Evolutionary conservation across 2,888 invertebrate species (phyloP).

Genomic region (Candidula unifasciata): DNA sequence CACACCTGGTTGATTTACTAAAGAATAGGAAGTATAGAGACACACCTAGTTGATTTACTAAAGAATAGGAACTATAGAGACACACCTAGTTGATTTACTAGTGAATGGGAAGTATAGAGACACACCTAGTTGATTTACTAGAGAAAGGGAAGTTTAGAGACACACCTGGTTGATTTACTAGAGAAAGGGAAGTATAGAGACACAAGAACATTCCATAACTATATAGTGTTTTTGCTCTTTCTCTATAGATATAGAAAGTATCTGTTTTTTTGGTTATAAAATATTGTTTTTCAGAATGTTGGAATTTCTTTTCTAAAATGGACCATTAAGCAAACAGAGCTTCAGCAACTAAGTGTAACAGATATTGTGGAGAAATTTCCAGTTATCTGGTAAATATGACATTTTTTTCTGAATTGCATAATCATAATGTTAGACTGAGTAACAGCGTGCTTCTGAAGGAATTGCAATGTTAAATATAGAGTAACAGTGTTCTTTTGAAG

Average conservation of each 20-base stretch:
- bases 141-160: not conserved
- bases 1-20: no score
- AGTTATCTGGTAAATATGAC: constrained; percentile 64
- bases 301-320: constrained; percentile 90
- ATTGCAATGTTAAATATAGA: no score
- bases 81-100: not conserved
- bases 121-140: no score
- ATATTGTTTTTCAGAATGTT: constrained; percentile 82
- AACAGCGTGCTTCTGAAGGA: no score
- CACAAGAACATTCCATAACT: not conserved
- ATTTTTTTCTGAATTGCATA: not conserved
- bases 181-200: not conserved
- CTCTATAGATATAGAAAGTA: not conserved
- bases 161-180: not conserved
- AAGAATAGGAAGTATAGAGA: no score
- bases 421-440: no score
- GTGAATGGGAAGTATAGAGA: no score
- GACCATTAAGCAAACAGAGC: constrained; percentile 77
- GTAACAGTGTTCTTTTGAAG: no score
- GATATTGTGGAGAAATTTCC: constrained; percentile 68
- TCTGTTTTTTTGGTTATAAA: not conserved
- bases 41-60: no score
- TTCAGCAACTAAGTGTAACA: constrained; percentile 56
- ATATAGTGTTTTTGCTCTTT: not conserved
- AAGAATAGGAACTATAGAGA: not conserved